Conservation (phyloP, 1,140 invertebrate species). For the Harpegnathos saltator region DNA sequence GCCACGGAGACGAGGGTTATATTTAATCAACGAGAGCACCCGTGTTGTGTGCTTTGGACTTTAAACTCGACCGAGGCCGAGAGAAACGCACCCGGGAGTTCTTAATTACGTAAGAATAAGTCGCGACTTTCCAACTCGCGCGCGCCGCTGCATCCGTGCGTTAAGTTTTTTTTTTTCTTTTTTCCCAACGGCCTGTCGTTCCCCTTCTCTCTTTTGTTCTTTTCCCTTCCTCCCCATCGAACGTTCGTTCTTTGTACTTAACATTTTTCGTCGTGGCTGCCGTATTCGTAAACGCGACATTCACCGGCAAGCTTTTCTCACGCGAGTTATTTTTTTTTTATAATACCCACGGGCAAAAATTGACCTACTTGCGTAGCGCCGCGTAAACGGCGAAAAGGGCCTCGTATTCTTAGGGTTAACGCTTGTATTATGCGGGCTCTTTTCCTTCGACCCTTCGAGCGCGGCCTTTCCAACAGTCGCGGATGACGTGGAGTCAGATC, state of each 20-base stretch:
- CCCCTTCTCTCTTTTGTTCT: too few species aligned
- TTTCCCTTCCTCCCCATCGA: too few species aligned
- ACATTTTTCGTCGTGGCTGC: slow-evolving; percentile 11
- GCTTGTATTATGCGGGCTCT: slow-evolving; percentile 39
- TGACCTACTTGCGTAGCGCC: slow-evolving; percentile 28
- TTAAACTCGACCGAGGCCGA: slow-evolving; percentile 5
- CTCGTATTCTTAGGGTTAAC: slow-evolving; percentile 26
- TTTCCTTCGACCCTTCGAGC: slow-evolving; percentile 17
- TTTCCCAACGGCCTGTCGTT: neutral
- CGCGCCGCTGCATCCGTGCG: neutral
- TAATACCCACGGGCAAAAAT: slow-evolving; percentile 24
- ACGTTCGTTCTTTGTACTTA: neutral
- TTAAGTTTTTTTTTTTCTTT: too few species aligned
- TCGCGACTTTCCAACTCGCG: neutral
- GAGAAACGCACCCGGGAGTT: slow-evolving; percentile 21
- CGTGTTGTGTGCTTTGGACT: slow-evolving; percentile 8
- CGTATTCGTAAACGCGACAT: slow-evolving; percentile 23
- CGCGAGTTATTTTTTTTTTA: neutral
- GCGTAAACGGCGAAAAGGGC: neutral
- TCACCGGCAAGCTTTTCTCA: slow-evolving; percentile 22
- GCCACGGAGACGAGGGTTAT: neutral
- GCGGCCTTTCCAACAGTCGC: slow-evolving; percentile 2
- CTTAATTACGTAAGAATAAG: slow-evolving; percentile 46
- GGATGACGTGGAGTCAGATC: slow-evolving; percentile 16
- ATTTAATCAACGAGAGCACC: slow-evolving; percentile 49